Percentiles rank a stretch among this genome's conserved stretches.
phyloP scores from a whole-genome alignment of 2,797 vertebrate genomes.

The Mormyrus hasselquistii region DNA sequence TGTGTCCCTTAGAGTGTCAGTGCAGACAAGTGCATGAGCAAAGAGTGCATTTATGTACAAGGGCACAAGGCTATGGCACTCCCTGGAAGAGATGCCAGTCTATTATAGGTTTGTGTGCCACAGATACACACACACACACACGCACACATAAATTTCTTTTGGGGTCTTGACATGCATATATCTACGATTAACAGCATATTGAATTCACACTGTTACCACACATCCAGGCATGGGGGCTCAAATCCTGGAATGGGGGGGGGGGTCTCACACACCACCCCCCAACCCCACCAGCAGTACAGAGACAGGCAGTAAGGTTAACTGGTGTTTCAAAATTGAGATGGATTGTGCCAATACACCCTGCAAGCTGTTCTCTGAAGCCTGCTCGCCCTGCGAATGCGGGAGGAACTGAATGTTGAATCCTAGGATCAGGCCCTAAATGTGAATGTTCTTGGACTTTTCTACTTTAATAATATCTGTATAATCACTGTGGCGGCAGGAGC shows the following conservation, averaged over 20 bases:
- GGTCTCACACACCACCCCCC: background rate
- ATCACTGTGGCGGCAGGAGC: background rate
- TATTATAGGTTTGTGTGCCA: background rate
- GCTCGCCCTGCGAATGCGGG: background rate
- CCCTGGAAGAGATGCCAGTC: background rate
- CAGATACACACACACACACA: too few species aligned
- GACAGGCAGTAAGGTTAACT: background rate
- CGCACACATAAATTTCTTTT: too few species aligned
- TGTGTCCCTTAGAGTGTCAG: too few species aligned
- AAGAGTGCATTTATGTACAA: background rate
- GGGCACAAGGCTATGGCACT: background rate
- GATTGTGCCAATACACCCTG: background rate
- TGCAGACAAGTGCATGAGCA: background rate
- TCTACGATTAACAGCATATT: background rate
- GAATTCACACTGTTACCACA: background rate
- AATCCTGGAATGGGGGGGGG: too few species aligned
- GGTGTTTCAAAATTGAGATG: background rate
- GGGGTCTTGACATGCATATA: background rate
- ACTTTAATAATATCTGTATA: background rate
- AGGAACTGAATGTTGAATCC: background rate
- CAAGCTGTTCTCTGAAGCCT: background rate
- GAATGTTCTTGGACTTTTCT: background rate
- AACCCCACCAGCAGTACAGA: background rate
- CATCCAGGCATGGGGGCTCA: too few species aligned
- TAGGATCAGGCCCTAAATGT: background rate